Conservation (phyloP, 2,888 invertebrate genomes). For the Himalopsyche anomala region DNA sequence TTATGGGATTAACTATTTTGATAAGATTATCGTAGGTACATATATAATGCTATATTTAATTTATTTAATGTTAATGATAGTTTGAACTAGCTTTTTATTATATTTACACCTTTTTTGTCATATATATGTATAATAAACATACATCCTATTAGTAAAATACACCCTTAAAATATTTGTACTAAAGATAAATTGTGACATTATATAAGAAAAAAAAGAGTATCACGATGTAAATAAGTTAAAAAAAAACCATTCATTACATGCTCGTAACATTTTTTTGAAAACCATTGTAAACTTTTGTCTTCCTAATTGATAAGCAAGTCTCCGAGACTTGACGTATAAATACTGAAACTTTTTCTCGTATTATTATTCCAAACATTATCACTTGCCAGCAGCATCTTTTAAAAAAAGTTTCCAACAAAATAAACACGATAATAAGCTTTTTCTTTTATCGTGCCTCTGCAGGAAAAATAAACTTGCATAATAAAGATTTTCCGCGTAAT, state of each 20-base stretch:
- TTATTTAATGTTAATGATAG: no score
- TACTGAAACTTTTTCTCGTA: not conserved
- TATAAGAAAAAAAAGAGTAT: no score
- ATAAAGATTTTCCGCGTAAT: not conserved
- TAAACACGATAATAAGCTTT: constrained; percentile 34
- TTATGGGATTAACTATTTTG: no score
- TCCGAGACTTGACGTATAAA: not conserved
- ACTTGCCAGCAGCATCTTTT: constrained; percentile 30
- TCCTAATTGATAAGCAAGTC: constrained; percentile 14
- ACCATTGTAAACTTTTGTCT: not conserved
- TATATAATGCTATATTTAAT: no score
- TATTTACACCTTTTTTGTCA: no score
- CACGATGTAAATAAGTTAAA: no score
- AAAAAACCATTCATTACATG: not conserved
- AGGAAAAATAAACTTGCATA: constrained; percentile 30
- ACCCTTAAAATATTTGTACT: no score
- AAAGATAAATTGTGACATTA: no score
- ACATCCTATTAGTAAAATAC: no score
- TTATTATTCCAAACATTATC: constrained; percentile 34
- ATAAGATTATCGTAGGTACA: no score
- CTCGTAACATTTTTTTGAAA: not conserved
- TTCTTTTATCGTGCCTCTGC: constrained; percentile 26
- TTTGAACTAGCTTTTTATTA: no score
- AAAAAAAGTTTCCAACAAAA: constrained; percentile 22
- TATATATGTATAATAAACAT: no score